These are phyloP conservation scores for Drosophila baimaii DNA, from an alignment of 1,140 invertebrate species.

Conservation along the genomic window DNA sequence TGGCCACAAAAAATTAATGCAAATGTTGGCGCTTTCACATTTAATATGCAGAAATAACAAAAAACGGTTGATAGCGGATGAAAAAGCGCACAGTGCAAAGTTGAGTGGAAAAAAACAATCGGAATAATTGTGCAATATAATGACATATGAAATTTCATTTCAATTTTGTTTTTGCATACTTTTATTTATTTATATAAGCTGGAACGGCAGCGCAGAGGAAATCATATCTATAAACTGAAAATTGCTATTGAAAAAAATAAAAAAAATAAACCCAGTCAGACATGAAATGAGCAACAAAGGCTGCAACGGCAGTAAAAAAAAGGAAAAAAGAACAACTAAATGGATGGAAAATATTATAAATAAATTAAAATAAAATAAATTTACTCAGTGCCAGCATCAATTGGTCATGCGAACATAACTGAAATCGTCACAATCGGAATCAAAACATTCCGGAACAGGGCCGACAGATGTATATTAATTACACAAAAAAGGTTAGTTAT, in stretches of 20 bases:
- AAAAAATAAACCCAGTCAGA: slow-evolving; percentile 6
- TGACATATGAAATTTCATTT: slow-evolving; percentile 69
- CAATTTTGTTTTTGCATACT: slow-evolving; percentile 49
- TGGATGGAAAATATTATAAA: slow-evolving; percentile 38
- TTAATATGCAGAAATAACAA: slow-evolving; percentile 49
- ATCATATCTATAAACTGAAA: slow-evolving; percentile 58
- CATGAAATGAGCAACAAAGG: slow-evolving; percentile 34
- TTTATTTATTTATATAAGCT: slow-evolving; percentile 43
- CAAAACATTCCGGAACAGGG: slow-evolving; percentile 16
- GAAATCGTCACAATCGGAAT: slow-evolving; percentile 9
- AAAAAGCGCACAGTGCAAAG: slow-evolving; percentile 21
- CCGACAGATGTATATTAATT: background rate
- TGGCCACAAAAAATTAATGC: slow-evolving; percentile 47
- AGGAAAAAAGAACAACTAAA: slow-evolving; percentile 32
- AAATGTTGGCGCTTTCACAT: slow-evolving; percentile 51
- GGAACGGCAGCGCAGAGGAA: slow-evolving; percentile 42
- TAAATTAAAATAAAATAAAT: slow-evolving; percentile 58
- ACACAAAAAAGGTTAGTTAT: background rate
- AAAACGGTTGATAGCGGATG: slow-evolving; percentile 12
- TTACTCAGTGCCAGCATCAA: slow-evolving; percentile 15
- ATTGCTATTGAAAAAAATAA: slow-evolving; percentile 41
- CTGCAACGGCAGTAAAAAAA: slow-evolving; percentile 3
- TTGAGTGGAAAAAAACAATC: slow-evolving; percentile 36
- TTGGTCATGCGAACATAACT: slow-evolving; percentile 11
- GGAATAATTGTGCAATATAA: slow-evolving; percentile 48